Percentiles rank a stretch among this genome's conserved stretches.
These are phyloP conservation scores for Trichomycterus rosablanca DNA, from an alignment of 2,113 vertebrate species.

Conservation along the genomic window DNA sequence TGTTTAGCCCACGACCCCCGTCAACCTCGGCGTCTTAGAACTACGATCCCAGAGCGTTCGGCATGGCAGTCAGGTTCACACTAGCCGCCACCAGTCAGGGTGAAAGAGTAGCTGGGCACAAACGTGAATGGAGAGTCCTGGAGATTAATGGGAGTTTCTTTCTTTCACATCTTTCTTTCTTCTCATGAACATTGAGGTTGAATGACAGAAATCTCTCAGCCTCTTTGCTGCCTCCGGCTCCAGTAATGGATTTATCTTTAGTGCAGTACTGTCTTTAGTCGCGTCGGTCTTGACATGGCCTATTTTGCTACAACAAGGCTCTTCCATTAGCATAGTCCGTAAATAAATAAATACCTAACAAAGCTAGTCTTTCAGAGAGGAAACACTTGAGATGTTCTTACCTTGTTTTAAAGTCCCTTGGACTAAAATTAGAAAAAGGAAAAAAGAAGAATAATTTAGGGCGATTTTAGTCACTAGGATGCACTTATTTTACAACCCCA, in stretches of 20 bases:
- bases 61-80: conserved; percentile 47
- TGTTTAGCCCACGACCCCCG: conserved; percentile 42
- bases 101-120: conserved; percentile 24
- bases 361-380: conserved; percentile 11
- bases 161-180: conserved; percentile 16
- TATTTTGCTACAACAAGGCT: conserved; percentile 41
- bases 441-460: too few relatives aligned
- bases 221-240: neutral
- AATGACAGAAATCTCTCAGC: too few relatives aligned
- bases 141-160: conserved; percentile 27
- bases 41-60: conserved; percentile 44
- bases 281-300: conserved; percentile 30
- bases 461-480: too few relatives aligned
- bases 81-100: conserved; percentile 32
- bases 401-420: neutral
- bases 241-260: conserved; percentile 40
- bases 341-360: conserved; percentile 36
- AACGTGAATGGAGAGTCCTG: conserved; percentile 31
- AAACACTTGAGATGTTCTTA: neutral
- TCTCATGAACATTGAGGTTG: too few relatives aligned
- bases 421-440: too few relatives aligned
- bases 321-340: conserved; percentile 31
- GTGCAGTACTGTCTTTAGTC: conserved; percentile 14
- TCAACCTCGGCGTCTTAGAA: conserved; percentile 29
- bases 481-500: too few relatives aligned